Evolutionary conservation across 2,888 invertebrate genomes (phyloP), one percentile per base, ranked within the genome.

Genomic region (Latheticus oryzae): DNA sequence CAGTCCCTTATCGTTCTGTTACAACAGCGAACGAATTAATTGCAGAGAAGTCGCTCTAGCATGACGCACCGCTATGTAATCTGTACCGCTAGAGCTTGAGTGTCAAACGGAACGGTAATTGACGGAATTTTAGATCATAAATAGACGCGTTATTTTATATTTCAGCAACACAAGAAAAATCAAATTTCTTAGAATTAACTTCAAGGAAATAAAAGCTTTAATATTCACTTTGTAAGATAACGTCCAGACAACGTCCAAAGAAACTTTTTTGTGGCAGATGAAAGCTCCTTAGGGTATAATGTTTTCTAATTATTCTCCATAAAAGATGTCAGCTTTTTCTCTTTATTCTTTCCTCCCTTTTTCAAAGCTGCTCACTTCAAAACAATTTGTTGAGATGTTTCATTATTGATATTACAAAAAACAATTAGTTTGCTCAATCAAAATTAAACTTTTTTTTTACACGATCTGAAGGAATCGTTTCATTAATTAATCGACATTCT

Each of bases 11-110:
- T 11, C 43, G 43, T n/a, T n/a, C n/a, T n/a, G n/a, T 45, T 45
- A 30, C 43, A 30, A 30, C 17, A 38, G 38, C 17, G 13, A 32
- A 13, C 13, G 24, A 7, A 28, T 26, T 45, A 45, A 45, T 45
- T 45, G 45, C 21, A 45, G 30, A 32, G 26, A 11, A 42, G 38
- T 11, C 17, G 24, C 13, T 45, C 12, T 21, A 32, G 45, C 45
- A 32, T 30, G 32, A 45, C 45, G 12, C 32, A 17, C 45, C 45
- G 45, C 45, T 45, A 45, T 45, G 45, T 19, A 45, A 45, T 45
- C 32, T 45, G 11, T 28, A 26, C 45, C 45, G 45, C 32, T 45
- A 30, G 16, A 30, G 7, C 9, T 12, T 9, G 12, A 21, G 45
- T 45, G 45, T 45, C 45, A 12, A 8, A 45, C 30, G 32, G 32